Conservation (phyloP, 2,113 vertebrate species). For the Oryzias melastigma region DNA sequence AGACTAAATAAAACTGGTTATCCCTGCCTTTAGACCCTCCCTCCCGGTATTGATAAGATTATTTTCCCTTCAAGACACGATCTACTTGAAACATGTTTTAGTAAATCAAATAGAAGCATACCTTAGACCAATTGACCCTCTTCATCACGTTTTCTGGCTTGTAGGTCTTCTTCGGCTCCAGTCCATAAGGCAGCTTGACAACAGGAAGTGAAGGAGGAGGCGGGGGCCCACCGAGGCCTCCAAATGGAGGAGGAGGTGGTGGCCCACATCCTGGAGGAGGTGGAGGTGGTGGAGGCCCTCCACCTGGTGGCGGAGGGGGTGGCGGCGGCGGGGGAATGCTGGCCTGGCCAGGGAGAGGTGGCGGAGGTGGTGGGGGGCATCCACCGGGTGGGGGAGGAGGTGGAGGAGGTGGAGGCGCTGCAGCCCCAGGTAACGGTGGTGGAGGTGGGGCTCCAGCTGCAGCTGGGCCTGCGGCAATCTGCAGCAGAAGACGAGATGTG, state of each 20-base stretch:
- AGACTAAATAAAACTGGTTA: too few relatives aligned
- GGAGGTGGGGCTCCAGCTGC: constrained; percentile 45
- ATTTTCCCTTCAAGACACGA: too few relatives aligned
- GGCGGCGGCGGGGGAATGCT: constrained; percentile 53
- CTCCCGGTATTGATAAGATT: too few relatives aligned
- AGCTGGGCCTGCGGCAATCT: constrained; percentile 70
- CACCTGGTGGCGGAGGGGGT: constrained; percentile 66
- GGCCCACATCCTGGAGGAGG: constrained; percentile 70
- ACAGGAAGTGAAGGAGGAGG: constrained; percentile 74
- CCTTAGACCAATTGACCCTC: constrained; percentile 98
- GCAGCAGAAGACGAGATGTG: neutral
- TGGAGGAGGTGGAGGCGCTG: constrained; percentile 54
- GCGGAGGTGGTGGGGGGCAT: constrained; percentile 62
- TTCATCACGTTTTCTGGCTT: constrained; percentile 90
- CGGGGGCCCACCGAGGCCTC: constrained; percentile 58
- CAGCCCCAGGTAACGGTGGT: constrained; percentile 55
- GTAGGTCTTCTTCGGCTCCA: constrained; percentile 90
- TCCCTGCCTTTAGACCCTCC: too few relatives aligned
- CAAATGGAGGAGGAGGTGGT: constrained; percentile 71
- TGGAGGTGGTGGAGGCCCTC: constrained; percentile 74
- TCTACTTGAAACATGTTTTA: too few relatives aligned
- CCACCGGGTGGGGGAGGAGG: constrained; percentile 66
- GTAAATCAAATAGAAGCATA: constrained; percentile 50
- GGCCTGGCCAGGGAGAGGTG: constrained; percentile 56
- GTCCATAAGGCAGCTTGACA: constrained; percentile 86